These are phyloP conservation scores for Pungitius pungitius DNA, from an alignment of 2,113 vertebrate genomes.

Conservation along the genomic window DNA sequence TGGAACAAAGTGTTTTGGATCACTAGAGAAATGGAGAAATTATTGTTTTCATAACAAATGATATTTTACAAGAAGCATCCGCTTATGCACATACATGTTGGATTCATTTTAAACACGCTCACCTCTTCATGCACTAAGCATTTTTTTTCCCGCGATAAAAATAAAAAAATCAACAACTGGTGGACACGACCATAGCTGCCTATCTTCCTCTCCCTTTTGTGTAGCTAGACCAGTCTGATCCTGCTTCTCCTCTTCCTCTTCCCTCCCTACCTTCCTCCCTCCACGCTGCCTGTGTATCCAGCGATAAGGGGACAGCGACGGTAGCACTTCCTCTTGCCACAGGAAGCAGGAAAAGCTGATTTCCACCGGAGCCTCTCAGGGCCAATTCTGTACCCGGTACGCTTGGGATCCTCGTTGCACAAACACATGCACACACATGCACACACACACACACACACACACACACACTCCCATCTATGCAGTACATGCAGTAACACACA, in stretches of 20 bases:
- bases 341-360: conserved; percentile 80
- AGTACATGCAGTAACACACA: not conserved
- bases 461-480: not conserved
- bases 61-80: not conserved
- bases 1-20: not conserved
- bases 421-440: not conserved
- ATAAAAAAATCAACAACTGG: not conserved
- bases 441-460: not conserved
- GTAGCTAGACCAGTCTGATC: conserved; percentile 24
- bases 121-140: not conserved
- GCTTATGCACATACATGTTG: not conserved
- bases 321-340: conserved; percentile 77
- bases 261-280: conserved; percentile 56
- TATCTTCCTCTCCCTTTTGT: conserved; percentile 49
- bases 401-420: conserved; percentile 42
- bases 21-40: not conserved
- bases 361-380: conserved; percentile 58
- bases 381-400: conserved; percentile 44
- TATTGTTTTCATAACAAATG: not conserved
- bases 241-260: conserved; percentile 53
- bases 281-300: conserved; percentile 67
- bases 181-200: not conserved
- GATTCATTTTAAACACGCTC: conserved; percentile 2
- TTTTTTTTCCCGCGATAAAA: conserved; percentile 13
- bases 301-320: conserved; percentile 76